A percentile compares a stretch with the other conserved stretches of the same genome.
phyloP scores from a whole-genome alignment of 2,113 vertebrate genomes.

The Butorides virescens region DNA sequence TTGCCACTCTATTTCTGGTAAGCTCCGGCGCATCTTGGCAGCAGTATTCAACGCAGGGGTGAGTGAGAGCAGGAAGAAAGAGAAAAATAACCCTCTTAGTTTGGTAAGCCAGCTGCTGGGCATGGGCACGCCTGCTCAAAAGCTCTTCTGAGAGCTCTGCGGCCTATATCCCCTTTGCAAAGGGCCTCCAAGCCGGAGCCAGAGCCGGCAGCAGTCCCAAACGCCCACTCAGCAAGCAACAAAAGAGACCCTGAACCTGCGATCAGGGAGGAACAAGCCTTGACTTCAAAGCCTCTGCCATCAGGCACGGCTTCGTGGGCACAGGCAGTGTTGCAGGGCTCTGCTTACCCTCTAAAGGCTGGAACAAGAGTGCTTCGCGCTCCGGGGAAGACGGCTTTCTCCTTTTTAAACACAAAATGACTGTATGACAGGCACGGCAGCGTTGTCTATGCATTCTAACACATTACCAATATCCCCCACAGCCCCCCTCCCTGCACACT shows the following conservation, averaged over 20 bases:
- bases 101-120: background rate
- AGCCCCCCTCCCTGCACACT: background rate
- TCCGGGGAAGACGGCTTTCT: background rate
- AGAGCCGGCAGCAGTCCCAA: background rate
- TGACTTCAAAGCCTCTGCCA: background rate
- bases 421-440: background rate
- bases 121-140: background rate
- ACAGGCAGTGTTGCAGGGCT: background rate
- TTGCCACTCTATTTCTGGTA: constrained; percentile 10
- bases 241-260: background rate
- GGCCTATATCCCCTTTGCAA: fast-evolving
- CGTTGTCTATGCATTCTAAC: background rate
- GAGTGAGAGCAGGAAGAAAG: background rate
- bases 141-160: background rate
- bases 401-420: background rate
- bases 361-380: fast-evolving
- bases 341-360: background rate
- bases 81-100: background rate
- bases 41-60: background rate
- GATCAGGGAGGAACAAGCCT: background rate
- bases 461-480: background rate
- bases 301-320: background rate
- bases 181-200: background rate
- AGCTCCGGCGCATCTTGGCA: background rate
- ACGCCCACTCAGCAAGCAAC: background rate